Percentiles rank a stretch among this genome's conserved stretches.
phyloP scores from a whole-genome alignment of 1,140 invertebrate genomes.

The Charaxes varanes region DNA sequence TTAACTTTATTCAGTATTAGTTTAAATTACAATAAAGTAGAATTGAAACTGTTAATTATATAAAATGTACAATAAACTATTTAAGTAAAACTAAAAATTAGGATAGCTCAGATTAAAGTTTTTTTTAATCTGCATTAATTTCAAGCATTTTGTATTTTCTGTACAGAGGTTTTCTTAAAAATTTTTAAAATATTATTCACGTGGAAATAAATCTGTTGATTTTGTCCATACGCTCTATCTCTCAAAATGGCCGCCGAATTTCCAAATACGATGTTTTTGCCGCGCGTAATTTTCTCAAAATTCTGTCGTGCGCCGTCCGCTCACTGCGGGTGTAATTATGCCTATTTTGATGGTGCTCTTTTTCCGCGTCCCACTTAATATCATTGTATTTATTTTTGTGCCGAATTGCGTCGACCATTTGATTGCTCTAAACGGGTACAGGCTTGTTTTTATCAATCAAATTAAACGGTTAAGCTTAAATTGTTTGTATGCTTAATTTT shows the following conservation, averaged over 20 bases:
- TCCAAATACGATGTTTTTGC: constrained; percentile 43
- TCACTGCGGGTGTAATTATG: constrained; percentile 53
- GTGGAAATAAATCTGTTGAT: too few species aligned
- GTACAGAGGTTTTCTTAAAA: too few species aligned
- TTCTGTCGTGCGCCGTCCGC: constrained; percentile 32
- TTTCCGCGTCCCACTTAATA: constrained; percentile 26
- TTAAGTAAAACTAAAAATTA: too few species aligned
- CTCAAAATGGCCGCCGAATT: not conserved
- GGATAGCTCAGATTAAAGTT: too few species aligned
- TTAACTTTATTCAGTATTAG: too few species aligned
- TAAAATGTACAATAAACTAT: too few species aligned
- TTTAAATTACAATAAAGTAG: too few species aligned
- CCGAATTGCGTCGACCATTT: constrained; percentile 14
- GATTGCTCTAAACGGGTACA: constrained; percentile 14
- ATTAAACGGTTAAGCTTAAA: constrained; percentile 14
- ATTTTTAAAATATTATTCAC: too few species aligned
- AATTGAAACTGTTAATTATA: not conserved
- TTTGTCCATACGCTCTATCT: not conserved
- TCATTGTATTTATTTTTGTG: constrained; percentile 23
- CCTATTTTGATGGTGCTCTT: constrained; percentile 57
- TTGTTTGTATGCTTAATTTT: not conserved
- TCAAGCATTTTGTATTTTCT: too few species aligned
- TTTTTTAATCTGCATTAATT: too few species aligned
- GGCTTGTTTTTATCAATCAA: constrained; percentile 7
- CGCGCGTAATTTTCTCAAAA: constrained; percentile 43